A percentile compares a stretch with the other conserved stretches of the same genome.
These are phyloP conservation scores for Diarsia mendica DNA, from an alignment of 2,888 invertebrate species.

Conservation along the genomic window DNA sequence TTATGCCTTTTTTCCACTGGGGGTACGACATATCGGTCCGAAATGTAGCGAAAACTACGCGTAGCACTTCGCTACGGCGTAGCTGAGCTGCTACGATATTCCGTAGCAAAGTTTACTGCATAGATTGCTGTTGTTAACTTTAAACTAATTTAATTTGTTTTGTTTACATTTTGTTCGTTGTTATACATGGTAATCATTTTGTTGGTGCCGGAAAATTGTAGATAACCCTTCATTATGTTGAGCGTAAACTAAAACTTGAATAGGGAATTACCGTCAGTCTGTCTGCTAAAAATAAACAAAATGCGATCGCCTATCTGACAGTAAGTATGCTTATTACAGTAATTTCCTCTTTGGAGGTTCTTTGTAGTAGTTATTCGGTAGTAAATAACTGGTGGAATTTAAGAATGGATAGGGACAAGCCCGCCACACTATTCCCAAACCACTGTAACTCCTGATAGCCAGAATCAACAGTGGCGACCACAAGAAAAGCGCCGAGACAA, in stretches of 20 bases:
- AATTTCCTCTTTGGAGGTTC: not conserved
- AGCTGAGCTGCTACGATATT: constrained; percentile 37
- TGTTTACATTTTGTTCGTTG: constrained; percentile 9
- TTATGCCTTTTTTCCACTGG: no score
- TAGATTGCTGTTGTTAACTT: constrained; percentile 19
- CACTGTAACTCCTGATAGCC: no score
- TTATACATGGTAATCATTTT: constrained; percentile 11
- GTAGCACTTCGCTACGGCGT: constrained; percentile 47
- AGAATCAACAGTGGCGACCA: no score
- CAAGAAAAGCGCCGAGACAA: no score
- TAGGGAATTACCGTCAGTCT: not conserved
- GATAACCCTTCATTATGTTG: not conserved
- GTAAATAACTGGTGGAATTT: not conserved
- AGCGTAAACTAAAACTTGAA: not conserved
- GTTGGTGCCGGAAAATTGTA: not conserved
- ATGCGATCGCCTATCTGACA: not conserved
- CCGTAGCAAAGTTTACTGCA: constrained; percentile 35
- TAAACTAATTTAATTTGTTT: constrained; percentile 28
- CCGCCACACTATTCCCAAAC: no score
- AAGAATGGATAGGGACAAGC: no score
- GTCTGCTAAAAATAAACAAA: not conserved
- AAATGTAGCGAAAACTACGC: constrained; percentile 24
- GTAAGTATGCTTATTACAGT: not conserved
- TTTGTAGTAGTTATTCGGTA: no score
- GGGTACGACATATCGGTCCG: not conserved